Percentiles rank a stretch among this genome's conserved stretches.
Conservation (phyloP, 1,140 invertebrate genomes). For the Myzus persicae region DNA sequence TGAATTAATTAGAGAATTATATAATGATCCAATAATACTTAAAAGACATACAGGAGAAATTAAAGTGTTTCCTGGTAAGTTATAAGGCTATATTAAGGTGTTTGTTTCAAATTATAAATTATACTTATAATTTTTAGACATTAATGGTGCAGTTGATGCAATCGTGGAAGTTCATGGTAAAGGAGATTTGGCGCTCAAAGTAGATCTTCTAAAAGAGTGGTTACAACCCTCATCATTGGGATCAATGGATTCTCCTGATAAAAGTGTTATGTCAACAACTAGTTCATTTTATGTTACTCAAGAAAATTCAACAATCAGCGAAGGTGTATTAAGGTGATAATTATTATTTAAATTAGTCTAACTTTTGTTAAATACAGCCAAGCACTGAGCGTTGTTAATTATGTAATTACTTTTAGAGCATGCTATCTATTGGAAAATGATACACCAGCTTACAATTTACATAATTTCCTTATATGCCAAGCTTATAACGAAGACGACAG, state of each 20-base stretch:
- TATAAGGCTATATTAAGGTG: neutral
- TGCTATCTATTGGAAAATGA: constrained; percentile 65
- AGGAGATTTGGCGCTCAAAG: constrained; percentile 63
- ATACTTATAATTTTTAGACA: constrained; percentile 62
- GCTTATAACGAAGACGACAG: constrained; percentile 62
- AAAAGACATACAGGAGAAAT: constrained; percentile 61
- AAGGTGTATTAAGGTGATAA: constrained; percentile 51
- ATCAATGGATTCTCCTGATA: constrained; percentile 15
- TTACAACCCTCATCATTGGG: constrained; percentile 62
- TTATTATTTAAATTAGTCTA: neutral
- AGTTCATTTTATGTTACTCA: constrained; percentile 19
- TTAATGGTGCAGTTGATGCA: constrained; percentile 64
- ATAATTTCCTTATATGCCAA: constrained; percentile 59
- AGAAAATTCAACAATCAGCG: constrained; percentile 48
- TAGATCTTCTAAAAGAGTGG: constrained; percentile 65
- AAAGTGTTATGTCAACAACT: constrained; percentile 4
- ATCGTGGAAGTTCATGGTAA: constrained; percentile 63
- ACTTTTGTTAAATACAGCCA: neutral
- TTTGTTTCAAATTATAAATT: neutral
- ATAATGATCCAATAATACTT: constrained; percentile 65
- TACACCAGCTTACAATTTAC: constrained; percentile 57
- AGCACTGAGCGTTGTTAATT: neutral
- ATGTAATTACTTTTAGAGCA: constrained; percentile 60
- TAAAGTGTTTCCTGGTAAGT: constrained; percentile 53
- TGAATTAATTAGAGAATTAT: constrained; percentile 64